Base-by-base conservation (phyloP, 2,888 invertebrate genomes). In the Xestia c-nigrum region DNA sequence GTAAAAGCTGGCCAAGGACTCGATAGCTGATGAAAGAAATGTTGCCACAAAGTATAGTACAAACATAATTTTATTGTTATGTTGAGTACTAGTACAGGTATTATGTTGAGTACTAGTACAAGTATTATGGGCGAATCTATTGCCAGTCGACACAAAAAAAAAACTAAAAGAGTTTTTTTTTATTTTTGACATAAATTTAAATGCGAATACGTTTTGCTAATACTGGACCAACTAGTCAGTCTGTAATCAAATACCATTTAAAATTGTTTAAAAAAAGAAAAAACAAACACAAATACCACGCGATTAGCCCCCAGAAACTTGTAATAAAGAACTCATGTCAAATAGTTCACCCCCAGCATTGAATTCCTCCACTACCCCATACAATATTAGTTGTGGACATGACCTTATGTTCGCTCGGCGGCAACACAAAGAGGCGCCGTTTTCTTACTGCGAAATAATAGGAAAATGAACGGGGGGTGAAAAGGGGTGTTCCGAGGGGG, bases 381-480 rank as follows among this genome's bases (percentile, higher is more conserved):
- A 81, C 69, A 81, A 67, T 76, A 78, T 82, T 72, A 85, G 78
- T 74, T 64, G 83, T 61, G 86, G 86, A 83, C 78, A 74, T 59
- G 63, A 67, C 76, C 64, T 81, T 78, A 70, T 80, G 80, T 65
- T 78, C 81, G 55, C 75, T 81, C 87, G 78, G 67, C 73, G 71
- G 82, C 61, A 78, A 80, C 84, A 88, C 85, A 88, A 87, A 87
- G 87, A 78, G 74, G 57, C 61, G 59, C 70, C 88, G 87, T 83
- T 88, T 85, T 87, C 89, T 87, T 87, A 87, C 77, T 75, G 76
- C 59, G 81, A 86, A 83, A 85, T 88, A 87, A 88, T 88, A 87
- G 87, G 82, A 88, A 88, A 87, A 85, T 88, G 83, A 88, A 87
- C 78, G 65, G 69, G 70, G 59, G 74, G 74, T 66, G 81, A 31